Percentiles rank a stretch among this genome's conserved stretches.
These are phyloP conservation scores for Acrocyrtus sp. DNA, from an alignment of 2,888 invertebrate genomes.

Conservation along the genomic window DNA sequence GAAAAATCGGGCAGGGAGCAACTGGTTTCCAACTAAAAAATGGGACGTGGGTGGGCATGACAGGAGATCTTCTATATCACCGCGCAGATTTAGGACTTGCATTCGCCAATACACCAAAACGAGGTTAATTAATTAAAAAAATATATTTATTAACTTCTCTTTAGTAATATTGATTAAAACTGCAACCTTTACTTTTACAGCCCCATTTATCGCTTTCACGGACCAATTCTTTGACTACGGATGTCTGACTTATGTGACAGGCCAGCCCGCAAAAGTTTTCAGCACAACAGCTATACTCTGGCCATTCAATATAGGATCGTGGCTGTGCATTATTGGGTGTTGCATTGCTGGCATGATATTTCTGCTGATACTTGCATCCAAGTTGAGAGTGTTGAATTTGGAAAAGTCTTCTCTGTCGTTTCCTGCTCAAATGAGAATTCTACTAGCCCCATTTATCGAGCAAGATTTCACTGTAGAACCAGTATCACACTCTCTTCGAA, in stretches of 20 bases:
- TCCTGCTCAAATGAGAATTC: not conserved
- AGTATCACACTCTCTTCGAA: constrained; percentile 6
- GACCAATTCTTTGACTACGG: constrained; percentile 30
- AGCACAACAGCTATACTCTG: constrained; percentile 32
- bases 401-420: not conserved
- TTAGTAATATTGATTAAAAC: not conserved
- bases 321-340: constrained; percentile 21
- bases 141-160: not conserved
- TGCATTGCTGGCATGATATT: not conserved
- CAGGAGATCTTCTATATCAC: constrained; percentile 36
- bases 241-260: constrained; percentile 52
- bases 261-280: constrained; percentile 30
- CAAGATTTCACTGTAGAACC: constrained; percentile 26
- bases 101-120: constrained; percentile 37
- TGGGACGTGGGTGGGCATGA: constrained; percentile 54
- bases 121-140: constrained; percentile 22
- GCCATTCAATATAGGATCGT: constrained; percentile 26
- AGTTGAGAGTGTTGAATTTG: not conserved
- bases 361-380: not conserved
- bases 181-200: not conserved
- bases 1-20: constrained; percentile 43
- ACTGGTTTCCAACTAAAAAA: constrained; percentile 46
- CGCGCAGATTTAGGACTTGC: constrained; percentile 43
- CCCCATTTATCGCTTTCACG: constrained; percentile 19
- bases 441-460: constrained; percentile 37